Percentiles rank a stretch among this genome's conserved stretches.
phyloP scores from a whole-genome alignment of 2,888 invertebrate species.

The Neocrepidodera transversa region DNA sequence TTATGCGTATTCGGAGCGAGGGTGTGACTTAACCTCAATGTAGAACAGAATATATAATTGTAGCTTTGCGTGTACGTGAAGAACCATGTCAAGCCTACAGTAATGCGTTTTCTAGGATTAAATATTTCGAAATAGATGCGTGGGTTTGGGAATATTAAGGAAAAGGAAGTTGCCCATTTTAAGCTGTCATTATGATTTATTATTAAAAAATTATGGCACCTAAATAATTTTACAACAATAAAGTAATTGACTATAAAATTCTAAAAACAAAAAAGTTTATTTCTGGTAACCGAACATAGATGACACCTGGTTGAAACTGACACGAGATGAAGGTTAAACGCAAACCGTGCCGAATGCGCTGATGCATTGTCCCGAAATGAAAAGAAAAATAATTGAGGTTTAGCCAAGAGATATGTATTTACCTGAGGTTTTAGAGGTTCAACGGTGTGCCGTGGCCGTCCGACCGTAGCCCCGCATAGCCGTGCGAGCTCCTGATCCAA shows the following conservation, averaged over 20 bases:
- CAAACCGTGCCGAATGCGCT: no score
- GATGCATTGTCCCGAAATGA: no score
- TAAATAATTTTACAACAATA: no score
- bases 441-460: conserved; percentile 27
- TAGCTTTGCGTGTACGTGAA: not conserved
- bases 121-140: conserved; percentile 6
- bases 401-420: no score
- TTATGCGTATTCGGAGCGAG: not conserved
- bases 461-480: not conserved
- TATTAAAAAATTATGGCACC: not conserved
- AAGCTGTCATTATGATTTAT: not conserved
- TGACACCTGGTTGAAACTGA: not conserved
- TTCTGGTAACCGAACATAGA: not conserved
- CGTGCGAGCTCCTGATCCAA: conserved; percentile 27
- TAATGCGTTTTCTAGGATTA: conserved; percentile 1
- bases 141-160: not conserved
- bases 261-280: no score
- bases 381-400: no score
- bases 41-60: not conserved
- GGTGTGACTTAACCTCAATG: not conserved
- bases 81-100: not conserved
- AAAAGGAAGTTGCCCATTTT: not conserved
- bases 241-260: no score
- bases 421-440: conserved; percentile 38
- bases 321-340: no score